These are phyloP conservation scores for Poecilobothrus nobilitatus DNA, from an alignment of 2,888 invertebrate genomes.

Conservation along the genomic window DNA sequence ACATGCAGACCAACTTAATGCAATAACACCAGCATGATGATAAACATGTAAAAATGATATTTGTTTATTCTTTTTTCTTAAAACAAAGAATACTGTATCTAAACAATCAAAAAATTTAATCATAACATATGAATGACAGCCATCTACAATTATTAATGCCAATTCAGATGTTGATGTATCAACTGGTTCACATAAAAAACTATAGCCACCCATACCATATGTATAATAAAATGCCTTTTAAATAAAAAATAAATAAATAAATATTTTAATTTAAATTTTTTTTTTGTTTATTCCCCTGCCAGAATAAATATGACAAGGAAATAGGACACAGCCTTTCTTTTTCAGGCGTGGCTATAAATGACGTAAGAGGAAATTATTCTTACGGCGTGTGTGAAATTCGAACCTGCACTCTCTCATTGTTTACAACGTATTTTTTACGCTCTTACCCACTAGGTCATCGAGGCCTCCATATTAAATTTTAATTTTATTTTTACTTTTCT, in stretches of 20 bases:
- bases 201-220: constrained; percentile 40
- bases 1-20: constrained; percentile 51
- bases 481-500: too few relatives aligned
- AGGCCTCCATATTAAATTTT: too few relatives aligned
- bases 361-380: too few relatives aligned
- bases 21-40: constrained; percentile 68
- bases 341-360: too few relatives aligned
- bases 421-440: too few relatives aligned
- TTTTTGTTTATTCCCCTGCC: too few relatives aligned
- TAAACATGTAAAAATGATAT: constrained; percentile 70
- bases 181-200: constrained; percentile 18
- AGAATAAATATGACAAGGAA: too few relatives aligned
- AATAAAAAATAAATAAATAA: constrained; percentile 22
- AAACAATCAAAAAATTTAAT: constrained; percentile 56
- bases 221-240: constrained; percentile 35
- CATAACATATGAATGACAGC: constrained; percentile 52
- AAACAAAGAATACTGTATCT: constrained; percentile 64
- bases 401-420: too few relatives aligned
- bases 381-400: too few relatives aligned
- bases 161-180: constrained; percentile 22
- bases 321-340: too few relatives aligned
- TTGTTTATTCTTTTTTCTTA: constrained; percentile 66
- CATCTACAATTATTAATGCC: constrained; percentile 41
- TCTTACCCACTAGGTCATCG: too few relatives aligned
- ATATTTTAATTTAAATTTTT: too few relatives aligned